Base-by-base conservation (phyloP, 2,113 vertebrate species). In the Gymnorhina tibicen region DNA sequence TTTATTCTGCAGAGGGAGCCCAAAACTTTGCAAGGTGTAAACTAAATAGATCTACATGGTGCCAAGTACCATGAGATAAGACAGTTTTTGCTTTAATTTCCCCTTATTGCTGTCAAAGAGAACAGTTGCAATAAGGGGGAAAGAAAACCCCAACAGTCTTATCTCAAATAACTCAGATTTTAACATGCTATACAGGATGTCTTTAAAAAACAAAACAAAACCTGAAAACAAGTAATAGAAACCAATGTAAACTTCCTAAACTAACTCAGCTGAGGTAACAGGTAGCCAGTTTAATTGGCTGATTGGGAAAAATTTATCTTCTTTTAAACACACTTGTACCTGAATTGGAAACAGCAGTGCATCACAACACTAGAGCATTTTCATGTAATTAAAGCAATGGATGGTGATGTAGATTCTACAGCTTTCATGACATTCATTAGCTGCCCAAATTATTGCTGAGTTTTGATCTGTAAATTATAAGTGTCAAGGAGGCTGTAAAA, bases 401-500 rank as follows among this genome's bases (percentile, higher is more conserved):
- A 98, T 98, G 98, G 98, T 97, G 96, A 98, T 97, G 97, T 98
- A 97, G 98, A 98, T 98, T 99, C 99, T 99, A 99, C 99, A 99
- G 99, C 99, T 99, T 99, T 99, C 98, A 99, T 99, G 99, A 99
- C 99, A 99, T 99, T 99, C 99, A 99, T 99, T 99, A 99, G 99
- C 99, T 99, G 99, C 99, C 99, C 98, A 99, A 99, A 99, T 99
- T 99, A 99, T 99, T 99, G 99, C 99, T 99, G 99, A 99, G 98
- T 98, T 99, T 99, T 98, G 98, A 98, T 99, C 99, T 99, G 99
- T 99, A 99, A 99, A 99, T 99, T 98, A 99, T 98, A 99, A 97
- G 98, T 99, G 98, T 99, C 98, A 98, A 99, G 98, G 97, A 99
- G 99, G 98, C 98, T 98, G 99, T 98, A 98, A 98, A 99, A 99